These are phyloP conservation scores for Plusia festucae DNA, from an alignment of 2,888 invertebrate genomes.

Conservation along the genomic window DNA sequence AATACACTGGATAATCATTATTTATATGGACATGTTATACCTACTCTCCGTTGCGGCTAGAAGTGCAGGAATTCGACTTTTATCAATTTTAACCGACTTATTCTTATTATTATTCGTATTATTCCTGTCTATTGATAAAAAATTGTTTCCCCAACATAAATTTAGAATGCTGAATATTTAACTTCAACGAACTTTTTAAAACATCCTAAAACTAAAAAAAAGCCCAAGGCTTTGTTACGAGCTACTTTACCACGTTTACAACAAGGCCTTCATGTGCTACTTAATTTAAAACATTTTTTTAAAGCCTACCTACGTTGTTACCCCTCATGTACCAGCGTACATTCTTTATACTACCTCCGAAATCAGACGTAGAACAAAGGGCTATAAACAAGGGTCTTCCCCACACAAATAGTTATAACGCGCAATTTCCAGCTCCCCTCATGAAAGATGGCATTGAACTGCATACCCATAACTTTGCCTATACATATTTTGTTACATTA, in stretches of 20 bases:
- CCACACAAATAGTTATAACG: not conserved
- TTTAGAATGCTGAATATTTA: too few relatives aligned
- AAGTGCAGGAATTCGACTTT: too few relatives aligned
- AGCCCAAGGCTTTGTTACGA: not conserved
- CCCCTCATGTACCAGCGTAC: not conserved
- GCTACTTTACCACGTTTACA: not conserved
- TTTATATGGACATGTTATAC: not conserved
- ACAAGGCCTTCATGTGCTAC: not conserved
- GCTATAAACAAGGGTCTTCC: conserved; percentile 5
- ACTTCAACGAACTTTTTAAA: too few relatives aligned
- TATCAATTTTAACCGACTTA: too few relatives aligned
- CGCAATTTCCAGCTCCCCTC: conserved; percentile 5
- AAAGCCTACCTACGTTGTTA: not conserved
- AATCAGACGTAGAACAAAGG: conserved; percentile 8
- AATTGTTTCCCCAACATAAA: too few relatives aligned
- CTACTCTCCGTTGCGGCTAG: not conserved
- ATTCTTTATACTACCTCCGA: conserved; percentile 1
- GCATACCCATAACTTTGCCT: not conserved
- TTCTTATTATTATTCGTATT: too few relatives aligned
- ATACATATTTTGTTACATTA: not conserved
- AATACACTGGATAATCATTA: not conserved
- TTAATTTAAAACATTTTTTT: not conserved
- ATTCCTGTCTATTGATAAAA: too few relatives aligned
- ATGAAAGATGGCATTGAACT: conserved; percentile 2
- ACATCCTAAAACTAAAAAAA: too few relatives aligned